Evolutionary conservation across 2,113 vertebrate species (phyloP), one percentile per base, ranked within the genome.

Genomic region (Cynocephalus volans): DNA sequence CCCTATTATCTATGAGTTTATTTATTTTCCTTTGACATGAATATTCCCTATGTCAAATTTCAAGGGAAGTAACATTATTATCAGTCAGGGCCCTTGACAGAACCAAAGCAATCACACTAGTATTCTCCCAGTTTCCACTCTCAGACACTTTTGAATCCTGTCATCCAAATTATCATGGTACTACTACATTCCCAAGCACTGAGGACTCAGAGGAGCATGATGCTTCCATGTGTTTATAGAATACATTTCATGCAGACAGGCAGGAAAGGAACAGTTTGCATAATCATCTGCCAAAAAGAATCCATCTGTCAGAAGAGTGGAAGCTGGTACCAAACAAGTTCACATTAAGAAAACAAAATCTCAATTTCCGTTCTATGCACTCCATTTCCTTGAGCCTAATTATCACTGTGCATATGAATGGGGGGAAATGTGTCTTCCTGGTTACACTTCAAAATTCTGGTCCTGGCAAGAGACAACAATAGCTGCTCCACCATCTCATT

Each of bases 231-330:
- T 97, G 96, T 97, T 97, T 96, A 96, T 93, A 96, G 92, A 97
- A 98, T 92, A 95, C 92, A 96, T 93, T 96, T 97, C 97, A 96
- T 96, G 93, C 70, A 97, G 94, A 86, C 82, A 97, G 95, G 64
- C 80, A 93, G 1, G 4, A 90, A 96, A 86, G 85, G 91, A 96
- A 96, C 96, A 96, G 97, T 97, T 97, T 93, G 88, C 96, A 96
- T 97, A 97, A 97, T 94, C 92, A 83, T 96, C 94, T 97, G 95
- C 90, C 93, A 94, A 96, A 92, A 94, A 88, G 96, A 96, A 97
- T 70, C 93, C 96, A 90, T 90, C 94, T 97, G 92, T 95, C 95
- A 96, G 50, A 89, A 95, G 69, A 96, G 36, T 82, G 58, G 85
- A 94, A 96, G 21, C 67, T 95, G 86, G 17, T 97, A 97, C 92